These are phyloP conservation scores for Lepus americanus DNA, from an alignment of 2,113 vertebrate genomes.

Conservation along the genomic window DNA sequence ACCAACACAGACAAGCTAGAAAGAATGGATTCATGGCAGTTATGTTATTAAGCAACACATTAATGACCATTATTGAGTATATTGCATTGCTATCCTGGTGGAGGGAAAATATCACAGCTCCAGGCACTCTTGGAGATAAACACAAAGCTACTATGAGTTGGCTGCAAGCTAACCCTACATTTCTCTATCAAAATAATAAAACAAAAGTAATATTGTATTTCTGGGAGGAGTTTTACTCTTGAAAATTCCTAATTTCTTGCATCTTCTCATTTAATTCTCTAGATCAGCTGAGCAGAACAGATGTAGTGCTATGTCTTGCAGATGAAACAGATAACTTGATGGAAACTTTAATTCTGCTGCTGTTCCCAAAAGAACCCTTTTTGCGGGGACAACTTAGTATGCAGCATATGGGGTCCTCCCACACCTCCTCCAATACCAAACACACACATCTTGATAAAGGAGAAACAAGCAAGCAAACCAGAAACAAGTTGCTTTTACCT, in stretches of 20 bases:
- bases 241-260: background rate
- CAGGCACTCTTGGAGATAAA: background rate
- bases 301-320: background rate
- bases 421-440: too few species aligned
- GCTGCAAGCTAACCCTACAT: background rate
- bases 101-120: background rate
- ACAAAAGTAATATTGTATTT: background rate
- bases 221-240: background rate
- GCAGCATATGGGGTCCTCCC: background rate
- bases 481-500: constrained; percentile 21
- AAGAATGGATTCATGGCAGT: too few species aligned
- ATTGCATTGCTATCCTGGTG: background rate
- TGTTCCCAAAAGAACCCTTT: background rate
- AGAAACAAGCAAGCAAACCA: background rate
- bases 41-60: background rate
- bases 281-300: background rate
- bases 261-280: background rate
- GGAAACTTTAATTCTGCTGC: background rate
- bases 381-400: background rate
- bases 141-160: background rate
- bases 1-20: background rate
- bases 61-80: background rate
- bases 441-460: background rate
- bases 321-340: background rate
- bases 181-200: background rate